Evolutionary conservation across 2,797 vertebrate species (phyloP).

Genomic region (Telmatherina bonti): DNA sequence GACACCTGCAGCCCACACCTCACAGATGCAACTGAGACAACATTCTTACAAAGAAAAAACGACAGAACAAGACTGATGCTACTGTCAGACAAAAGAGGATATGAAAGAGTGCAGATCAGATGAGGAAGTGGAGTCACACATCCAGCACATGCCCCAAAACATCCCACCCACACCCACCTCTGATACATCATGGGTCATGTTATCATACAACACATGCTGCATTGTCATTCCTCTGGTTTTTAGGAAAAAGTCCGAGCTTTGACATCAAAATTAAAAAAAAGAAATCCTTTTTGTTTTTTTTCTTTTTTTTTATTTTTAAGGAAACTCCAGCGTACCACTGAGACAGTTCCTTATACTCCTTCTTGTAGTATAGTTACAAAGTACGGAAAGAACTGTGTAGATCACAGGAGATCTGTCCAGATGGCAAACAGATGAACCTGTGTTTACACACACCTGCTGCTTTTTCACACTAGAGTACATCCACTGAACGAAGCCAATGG

Average conservation of each 20-base stretch:
- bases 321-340: conserved; percentile 15
- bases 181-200: conserved; percentile 74
- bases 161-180: conserved; percentile 73
- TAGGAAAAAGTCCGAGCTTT: conserved; percentile 37
- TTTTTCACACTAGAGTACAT: conserved; percentile 72
- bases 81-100: conserved; percentile 76
- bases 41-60: conserved; percentile 36
- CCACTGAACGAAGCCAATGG: conserved; percentile 34
- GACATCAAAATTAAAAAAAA: background rate
- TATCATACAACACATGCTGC: conserved; percentile 70
- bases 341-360: conserved; percentile 26
- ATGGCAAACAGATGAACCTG: conserved; percentile 60
- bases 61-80: conserved; percentile 35
- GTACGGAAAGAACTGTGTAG: conserved; percentile 15
- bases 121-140: conserved; percentile 82
- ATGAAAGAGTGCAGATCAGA: conserved; percentile 66
- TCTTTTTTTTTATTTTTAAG: conserved; percentile 6
- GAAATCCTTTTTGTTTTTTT: background rate
- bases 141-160: conserved; percentile 74
- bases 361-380: conserved; percentile 30
- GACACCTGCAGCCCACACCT: conserved; percentile 26
- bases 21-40: conserved; percentile 30
- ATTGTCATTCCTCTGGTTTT: conserved; percentile 51
- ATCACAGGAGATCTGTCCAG: conserved; percentile 61
- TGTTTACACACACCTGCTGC: conserved; percentile 76